A percentile compares a stretch with the other conserved stretches of the same genome.
phyloP scores from a whole-genome alignment of 2,888 invertebrate species.

The Uropetala carovei region DNA sequence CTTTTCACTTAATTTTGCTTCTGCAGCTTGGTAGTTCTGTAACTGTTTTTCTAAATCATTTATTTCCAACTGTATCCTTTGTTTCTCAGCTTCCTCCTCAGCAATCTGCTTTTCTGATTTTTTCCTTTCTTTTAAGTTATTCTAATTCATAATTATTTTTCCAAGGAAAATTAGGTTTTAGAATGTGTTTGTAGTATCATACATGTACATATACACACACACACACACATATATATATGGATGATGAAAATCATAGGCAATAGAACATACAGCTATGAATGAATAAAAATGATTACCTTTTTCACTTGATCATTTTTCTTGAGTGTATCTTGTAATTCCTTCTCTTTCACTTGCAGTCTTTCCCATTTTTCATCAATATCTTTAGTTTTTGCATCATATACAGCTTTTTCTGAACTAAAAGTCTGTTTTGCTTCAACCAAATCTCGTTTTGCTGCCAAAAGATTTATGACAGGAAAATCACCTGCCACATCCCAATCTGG shows the following conservation, averaged over 20 bases:
- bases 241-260: neutral
- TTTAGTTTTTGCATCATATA: neutral
- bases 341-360: neutral
- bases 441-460: neutral
- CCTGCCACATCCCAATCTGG: constrained; percentile 25
- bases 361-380: constrained; percentile 20
- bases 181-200: no score
- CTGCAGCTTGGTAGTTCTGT: neutral
- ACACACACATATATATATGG: no score
- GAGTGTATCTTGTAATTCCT: constrained; percentile 6
- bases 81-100: neutral
- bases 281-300: neutral
- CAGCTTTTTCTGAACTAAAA: neutral
- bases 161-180: neutral
- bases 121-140: constrained; percentile 26
- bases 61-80: constrained; percentile 12
- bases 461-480: constrained; percentile 12
- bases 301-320: neutral
- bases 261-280: neutral
- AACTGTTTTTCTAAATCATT: neutral
- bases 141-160: neutral
- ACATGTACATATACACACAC: no score
- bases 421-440: neutral
- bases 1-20: neutral
- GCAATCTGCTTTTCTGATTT: neutral